Evolutionary conservation across 2,113 vertebrate species (phyloP), one percentile per base, ranked within the genome.

Genomic region (Ammodytes marinus): DNA sequence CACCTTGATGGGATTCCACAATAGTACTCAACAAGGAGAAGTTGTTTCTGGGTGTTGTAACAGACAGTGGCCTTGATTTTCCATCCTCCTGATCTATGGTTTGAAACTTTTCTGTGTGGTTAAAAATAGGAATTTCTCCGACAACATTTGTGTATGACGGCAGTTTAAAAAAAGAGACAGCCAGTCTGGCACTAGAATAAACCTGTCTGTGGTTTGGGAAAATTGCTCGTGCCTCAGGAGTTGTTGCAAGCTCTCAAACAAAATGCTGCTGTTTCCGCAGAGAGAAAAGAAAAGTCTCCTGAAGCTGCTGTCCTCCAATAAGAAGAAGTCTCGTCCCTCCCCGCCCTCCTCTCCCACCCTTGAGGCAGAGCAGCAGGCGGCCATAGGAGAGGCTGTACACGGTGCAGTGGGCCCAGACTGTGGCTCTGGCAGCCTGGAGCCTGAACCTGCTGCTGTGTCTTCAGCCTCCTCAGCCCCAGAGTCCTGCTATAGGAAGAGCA

Each of bases 211-310:
- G 13, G 49, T 58, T 68, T 69, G 8, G 53, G 37, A 61, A 74
- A 87, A 71, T 35, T 0, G 59, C 65, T 43, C 10, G 45, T 59
- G 40, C 66, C 10, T 37, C 8, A 57, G 54, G 46, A 39, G 50
- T 46, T 47, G 43, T 46, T 8, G 45, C 63, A 54, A 54, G 49
- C 52, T 40, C 54, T 78, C 47, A 35, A 64, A 84, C 58, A 66
- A 17, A 42, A 64, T 52, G 1, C 4, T 67, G 42, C 67, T 42
- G 72, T 57, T 67, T n/a, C 19, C 55, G 50, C 94, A 99, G 98
- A 97, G 97, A 91, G 98, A 99, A 91, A 99, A 98, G 88, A 99
- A 99, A 50, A 96, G 98, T 47, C 93, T 99, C 47, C 90, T 99
- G 82, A 99, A 99, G 84, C 94, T 99, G 77, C 93, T 99, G 79